Evolutionary conservation across 2,888 invertebrate genomes (phyloP).

Genomic region (Pemphredon lugubris): DNA sequence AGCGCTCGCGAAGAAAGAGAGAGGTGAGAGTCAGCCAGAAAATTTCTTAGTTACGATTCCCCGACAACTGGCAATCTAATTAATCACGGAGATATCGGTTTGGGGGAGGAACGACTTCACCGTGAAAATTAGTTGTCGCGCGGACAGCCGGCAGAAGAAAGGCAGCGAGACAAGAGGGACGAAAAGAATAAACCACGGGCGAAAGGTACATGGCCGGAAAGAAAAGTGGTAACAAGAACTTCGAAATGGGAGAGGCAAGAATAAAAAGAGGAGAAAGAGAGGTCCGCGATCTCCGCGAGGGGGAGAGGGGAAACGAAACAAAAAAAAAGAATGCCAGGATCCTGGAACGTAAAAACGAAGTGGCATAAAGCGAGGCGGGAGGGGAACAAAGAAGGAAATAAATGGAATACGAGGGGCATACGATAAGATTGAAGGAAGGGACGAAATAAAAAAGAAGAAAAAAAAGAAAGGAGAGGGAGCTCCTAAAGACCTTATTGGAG

Average conservation of each 20-base stretch:
- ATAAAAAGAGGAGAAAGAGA: background rate
- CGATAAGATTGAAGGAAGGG: background rate
- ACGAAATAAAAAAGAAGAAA: background rate
- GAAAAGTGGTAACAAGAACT: background rate
- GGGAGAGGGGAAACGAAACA: no score
- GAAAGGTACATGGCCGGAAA: background rate
- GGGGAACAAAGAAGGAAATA: no score
- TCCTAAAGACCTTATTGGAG: slow-evolving; percentile 7
- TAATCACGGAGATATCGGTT: slow-evolving; percentile 27
- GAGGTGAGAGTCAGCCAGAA: background rate
- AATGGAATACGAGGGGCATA: no score
- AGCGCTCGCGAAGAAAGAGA: slow-evolving; percentile 11
- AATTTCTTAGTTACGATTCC: background rate
- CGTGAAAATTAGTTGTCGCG: slow-evolving; percentile 24
- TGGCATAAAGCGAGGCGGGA: no score
- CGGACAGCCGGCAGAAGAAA: no score
- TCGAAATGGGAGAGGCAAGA: no score
- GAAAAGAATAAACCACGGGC: background rate
- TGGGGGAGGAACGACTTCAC: background rate
- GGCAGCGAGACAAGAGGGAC: background rate
- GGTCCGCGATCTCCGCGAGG: no score
- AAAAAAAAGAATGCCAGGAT: no score
- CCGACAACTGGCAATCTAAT: slow-evolving; percentile 14
- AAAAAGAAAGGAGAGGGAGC: background rate
- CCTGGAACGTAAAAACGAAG: no score